Evolutionary conservation across 2,888 invertebrate species (phyloP), one percentile per base, ranked within the genome.

Genomic region (Latrodectus elegans): DNA sequence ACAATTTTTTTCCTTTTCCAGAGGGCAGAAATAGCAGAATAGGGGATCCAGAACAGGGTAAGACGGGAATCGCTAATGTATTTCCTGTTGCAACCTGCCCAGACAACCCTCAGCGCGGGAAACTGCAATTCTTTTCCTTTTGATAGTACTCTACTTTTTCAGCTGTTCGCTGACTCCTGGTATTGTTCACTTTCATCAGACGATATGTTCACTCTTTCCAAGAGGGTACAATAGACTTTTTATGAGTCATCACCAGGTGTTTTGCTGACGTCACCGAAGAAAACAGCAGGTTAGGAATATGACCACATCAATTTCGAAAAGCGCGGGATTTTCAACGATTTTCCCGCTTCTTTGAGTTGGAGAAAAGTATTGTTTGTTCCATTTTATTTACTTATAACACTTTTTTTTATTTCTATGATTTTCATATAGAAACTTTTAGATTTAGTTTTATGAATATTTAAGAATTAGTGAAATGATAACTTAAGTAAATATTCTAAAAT

Each of bases 231-330:
- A 83, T 83, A 51, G 71, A 81, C 51, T 60, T n/a, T 26, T 64
- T 11, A 70, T 83, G 83, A 83, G 68, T 83, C 83, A 83, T 11
- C 14, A 26, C 83, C 83, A 83, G 83, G 83, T 83, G 83, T 75
- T 26, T 9, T 22, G 71, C 8, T 76, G 83, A 77, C 83, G 76
- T 76, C 76, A 83, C 64, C n/a, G 51, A 52, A 65, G 22, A 67
- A 74, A 49, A 65, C 65, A 65, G 73, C 73, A 65, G 81, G 73
- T 74, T 67, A 64, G 73, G 64, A 65, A 81, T 81, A 26, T 65
- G 81, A 81, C 73, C 81, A 53, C 26, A 74, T 73, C 73, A 81
- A 81, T 81, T 78, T 81, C 17, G 9, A 53, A 38, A 71, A 51
- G 38, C 55, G 60, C 10, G 53, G 26, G 38, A 15, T 51, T 51